These are phyloP conservation scores for Ganaspis sp. DNA, from an alignment of 1,140 invertebrate genomes.

Conservation along the genomic window DNA sequence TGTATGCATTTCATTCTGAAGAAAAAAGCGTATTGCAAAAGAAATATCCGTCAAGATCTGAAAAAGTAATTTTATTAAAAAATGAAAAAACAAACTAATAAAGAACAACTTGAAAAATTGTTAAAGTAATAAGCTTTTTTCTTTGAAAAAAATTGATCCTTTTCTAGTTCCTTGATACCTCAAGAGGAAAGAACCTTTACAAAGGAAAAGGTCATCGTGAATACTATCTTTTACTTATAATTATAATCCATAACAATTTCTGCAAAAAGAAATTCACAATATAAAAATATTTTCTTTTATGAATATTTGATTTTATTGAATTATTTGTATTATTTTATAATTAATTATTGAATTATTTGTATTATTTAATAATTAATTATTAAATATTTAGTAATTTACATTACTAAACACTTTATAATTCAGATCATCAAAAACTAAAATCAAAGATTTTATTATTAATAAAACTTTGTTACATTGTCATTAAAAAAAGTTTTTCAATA, in stretches of 20 bases:
- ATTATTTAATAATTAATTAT: too few species aligned
- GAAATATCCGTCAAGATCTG: too few species aligned
- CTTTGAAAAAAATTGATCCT: not conserved
- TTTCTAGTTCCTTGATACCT: not conserved
- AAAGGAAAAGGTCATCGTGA: not conserved
- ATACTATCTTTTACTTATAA: not conserved
- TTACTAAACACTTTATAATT: too few species aligned
- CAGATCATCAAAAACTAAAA: too few species aligned
- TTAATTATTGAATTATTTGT: too few species aligned
- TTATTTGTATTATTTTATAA: too few species aligned
- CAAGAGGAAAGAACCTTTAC: not conserved
- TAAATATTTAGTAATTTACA: too few species aligned
- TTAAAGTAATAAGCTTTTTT: not conserved
- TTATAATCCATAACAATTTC: not conserved
- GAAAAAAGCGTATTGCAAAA: not conserved
- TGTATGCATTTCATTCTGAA: constrained; percentile 4
- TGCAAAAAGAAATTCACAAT: not conserved
- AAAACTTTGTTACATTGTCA: too few species aligned
- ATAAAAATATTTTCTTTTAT: not conserved
- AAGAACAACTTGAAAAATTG: not conserved
- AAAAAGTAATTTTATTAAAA: too few species aligned
- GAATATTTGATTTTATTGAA: not conserved
- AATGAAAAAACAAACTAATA: not conserved
- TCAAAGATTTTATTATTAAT: too few species aligned
- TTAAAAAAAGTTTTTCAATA: too few species aligned